These are phyloP conservation scores for Corythucha ciliata DNA, from an alignment of 2,888 invertebrate genomes.

Conservation along the genomic window DNA sequence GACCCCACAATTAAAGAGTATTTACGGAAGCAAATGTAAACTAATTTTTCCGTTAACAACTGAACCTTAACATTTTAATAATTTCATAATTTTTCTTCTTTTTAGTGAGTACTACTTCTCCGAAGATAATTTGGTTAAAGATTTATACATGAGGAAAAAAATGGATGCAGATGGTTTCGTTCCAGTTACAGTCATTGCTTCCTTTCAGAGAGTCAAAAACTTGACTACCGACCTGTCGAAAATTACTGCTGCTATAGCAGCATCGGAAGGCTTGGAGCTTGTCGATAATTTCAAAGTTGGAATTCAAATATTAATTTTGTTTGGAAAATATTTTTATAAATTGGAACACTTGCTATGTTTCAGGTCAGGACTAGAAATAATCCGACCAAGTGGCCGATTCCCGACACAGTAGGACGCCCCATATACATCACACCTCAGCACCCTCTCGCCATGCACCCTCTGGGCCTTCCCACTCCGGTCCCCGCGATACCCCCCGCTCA, in stretches of 20 bases:
- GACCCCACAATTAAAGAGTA: conserved; percentile 65
- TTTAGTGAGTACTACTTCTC: conserved; percentile 98
- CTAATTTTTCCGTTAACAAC: conserved; percentile 37
- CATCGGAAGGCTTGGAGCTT: conserved; percentile 78
- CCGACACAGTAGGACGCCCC: conserved; percentile 45
- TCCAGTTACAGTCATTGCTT: conserved; percentile 86
- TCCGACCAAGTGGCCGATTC: conserved; percentile 82
- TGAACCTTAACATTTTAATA: too few species aligned
- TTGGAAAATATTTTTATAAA: not conserved
- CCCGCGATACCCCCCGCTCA: conserved; percentile 11
- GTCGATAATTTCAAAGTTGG: conserved; percentile 60
- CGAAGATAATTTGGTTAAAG: conserved; percentile 86
- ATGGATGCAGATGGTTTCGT: conserved; percentile 93
- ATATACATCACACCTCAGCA: conserved; percentile 30
- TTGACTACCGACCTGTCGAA: conserved; percentile 75
- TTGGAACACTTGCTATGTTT: conserved; percentile 26
- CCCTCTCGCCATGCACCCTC: conserved; percentile 36
- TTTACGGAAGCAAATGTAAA: conserved; percentile 86
- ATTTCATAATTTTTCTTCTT: conserved; percentile 33
- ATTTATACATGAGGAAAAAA: conserved; percentile 92
- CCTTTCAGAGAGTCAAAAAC: conserved; percentile 86
- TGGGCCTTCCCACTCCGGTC: conserved; percentile 34
- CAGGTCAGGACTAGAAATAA: conserved; percentile 74
- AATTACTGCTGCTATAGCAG: conserved; percentile 74
- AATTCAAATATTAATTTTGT: conserved; percentile 1